A percentile compares a stretch with the other conserved stretches of the same genome.
Evolutionary conservation across 2,113 vertebrate genomes (phyloP).

Genomic region (Crotalus horridus): DNA sequence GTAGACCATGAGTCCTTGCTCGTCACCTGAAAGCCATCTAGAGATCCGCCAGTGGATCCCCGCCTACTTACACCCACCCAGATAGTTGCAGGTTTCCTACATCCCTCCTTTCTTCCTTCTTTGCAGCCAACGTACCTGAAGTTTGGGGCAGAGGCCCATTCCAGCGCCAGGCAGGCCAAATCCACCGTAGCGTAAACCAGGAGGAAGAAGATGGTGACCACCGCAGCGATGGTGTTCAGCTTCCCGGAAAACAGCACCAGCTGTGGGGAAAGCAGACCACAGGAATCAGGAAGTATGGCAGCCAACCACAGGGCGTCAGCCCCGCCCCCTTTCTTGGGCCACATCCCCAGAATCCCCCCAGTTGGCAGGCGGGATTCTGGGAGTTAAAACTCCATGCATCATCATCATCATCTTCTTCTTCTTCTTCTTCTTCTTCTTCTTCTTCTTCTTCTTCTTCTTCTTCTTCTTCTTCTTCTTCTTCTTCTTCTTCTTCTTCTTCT

Average conservation of each 20-base stretch:
- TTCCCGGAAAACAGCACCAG: slow-evolving; percentile 88
- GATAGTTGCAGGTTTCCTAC: background rate
- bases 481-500: too few species aligned
- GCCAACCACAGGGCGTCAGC: background rate
- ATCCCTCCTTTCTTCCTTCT: background rate
- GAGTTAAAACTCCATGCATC: background rate
- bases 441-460: too few species aligned
- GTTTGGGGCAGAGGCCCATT: slow-evolving; percentile 91
- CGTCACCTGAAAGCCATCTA: too few species aligned
- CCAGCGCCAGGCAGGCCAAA: slow-evolving; percentile 84
- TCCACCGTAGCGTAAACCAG: slow-evolving; percentile 88
- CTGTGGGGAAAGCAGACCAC: slow-evolving; percentile 52
- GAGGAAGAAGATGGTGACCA: slow-evolving; percentile 89
- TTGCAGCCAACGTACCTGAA: slow-evolving; percentile 71
- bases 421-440: too few species aligned
- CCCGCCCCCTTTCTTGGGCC: background rate
- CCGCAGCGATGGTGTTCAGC: slow-evolving; percentile 88
- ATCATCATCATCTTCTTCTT: too few species aligned
- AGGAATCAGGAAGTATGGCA: too few species aligned
- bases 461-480: too few species aligned
- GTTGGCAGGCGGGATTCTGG: background rate
- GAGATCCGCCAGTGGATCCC: too few species aligned
- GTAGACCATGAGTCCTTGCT: too few species aligned
- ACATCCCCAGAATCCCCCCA: background rate
- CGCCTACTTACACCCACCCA: too few species aligned